Conservation (phyloP, 2,888 invertebrate species). For the Imbricaverruca yamaguchii region DNA sequence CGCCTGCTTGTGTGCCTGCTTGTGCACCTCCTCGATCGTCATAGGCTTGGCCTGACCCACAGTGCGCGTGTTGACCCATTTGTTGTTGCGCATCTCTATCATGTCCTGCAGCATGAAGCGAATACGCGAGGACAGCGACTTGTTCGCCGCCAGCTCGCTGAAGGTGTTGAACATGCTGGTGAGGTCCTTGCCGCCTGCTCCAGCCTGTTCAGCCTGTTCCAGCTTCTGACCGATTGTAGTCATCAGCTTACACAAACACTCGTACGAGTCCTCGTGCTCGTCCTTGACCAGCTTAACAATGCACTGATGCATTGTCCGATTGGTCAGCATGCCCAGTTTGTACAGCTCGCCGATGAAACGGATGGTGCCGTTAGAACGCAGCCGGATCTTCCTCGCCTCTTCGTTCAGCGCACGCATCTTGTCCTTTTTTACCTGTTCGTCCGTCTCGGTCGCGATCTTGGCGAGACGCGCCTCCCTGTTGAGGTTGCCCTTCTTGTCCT, state of each 20-base stretch:
- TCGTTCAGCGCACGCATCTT: slow-evolving; percentile 47
- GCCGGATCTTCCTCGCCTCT: slow-evolving; percentile 65
- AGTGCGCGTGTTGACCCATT: slow-evolving; percentile 71
- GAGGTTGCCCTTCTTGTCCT: slow-evolving; percentile 63
- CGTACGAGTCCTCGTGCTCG: slow-evolving; percentile 76
- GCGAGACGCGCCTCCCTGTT: slow-evolving; percentile 47
- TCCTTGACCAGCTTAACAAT: slow-evolving; percentile 61
- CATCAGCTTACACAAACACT: slow-evolving; percentile 84
- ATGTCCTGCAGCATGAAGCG: slow-evolving; percentile 79
- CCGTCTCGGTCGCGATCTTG: slow-evolving; percentile 21
- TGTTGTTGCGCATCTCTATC: slow-evolving; percentile 70
- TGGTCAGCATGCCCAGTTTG: slow-evolving; percentile 79
- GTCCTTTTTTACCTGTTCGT: not conserved
- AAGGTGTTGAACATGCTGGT: slow-evolving; percentile 57
- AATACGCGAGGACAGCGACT: slow-evolving; percentile 49
- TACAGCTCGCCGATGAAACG: slow-evolving; percentile 80
- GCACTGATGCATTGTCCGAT: slow-evolving; percentile 83
- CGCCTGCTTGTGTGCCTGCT: slow-evolving; percentile 71
- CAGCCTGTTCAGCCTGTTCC: slow-evolving; percentile 44
- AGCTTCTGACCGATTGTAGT: slow-evolving; percentile 84
- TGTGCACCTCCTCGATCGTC: slow-evolving; percentile 88
- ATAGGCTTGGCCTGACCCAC: slow-evolving; percentile 77
- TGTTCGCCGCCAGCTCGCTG: slow-evolving; percentile 58
- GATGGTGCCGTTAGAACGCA: slow-evolving; percentile 82
- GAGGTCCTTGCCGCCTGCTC: slow-evolving; percentile 39